Percentiles rank a stretch among this genome's conserved stretches.
Conservation (phyloP, 2,797 vertebrate species). For the Enteromius anoplus region DNA sequence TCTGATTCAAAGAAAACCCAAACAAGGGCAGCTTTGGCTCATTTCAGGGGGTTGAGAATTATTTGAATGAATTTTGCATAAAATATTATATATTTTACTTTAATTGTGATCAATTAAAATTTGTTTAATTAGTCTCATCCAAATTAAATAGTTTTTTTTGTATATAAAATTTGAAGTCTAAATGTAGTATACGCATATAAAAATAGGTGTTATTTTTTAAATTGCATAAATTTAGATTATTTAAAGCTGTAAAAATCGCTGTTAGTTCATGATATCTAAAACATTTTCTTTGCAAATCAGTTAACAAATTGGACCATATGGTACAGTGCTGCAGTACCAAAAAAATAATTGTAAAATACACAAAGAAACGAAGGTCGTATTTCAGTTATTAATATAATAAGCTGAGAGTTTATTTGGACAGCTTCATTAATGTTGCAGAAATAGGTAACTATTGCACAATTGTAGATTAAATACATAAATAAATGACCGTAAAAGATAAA, state of each 20-base stretch:
- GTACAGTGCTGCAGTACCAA: not conserved
- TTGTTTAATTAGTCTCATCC: no score
- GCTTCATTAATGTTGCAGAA: not conserved
- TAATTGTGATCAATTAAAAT: no score
- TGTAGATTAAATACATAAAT: not conserved
- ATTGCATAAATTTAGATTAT: not conserved
- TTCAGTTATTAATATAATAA: not conserved
- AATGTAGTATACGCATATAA: no score
- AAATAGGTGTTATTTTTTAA: not conserved
- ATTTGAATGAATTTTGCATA: not conserved
- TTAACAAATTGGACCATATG: not conserved
- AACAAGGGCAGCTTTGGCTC: not conserved
- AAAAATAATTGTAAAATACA: not conserved
- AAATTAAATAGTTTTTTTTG: no score
- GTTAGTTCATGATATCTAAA: not conserved
- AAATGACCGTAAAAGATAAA: not conserved
- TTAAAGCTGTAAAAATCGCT: not conserved
- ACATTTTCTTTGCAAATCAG: not conserved
- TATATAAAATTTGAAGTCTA: no score
- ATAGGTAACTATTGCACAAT: not conserved
- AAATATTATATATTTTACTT: no score
- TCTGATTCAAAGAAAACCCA: not conserved
- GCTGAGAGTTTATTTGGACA: not conserved
- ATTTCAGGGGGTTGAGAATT: not conserved
- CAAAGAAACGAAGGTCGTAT: not conserved